phyloP scores from a whole-genome alignment of 1,140 invertebrate species.

The Hycleus cichorii region DNA sequence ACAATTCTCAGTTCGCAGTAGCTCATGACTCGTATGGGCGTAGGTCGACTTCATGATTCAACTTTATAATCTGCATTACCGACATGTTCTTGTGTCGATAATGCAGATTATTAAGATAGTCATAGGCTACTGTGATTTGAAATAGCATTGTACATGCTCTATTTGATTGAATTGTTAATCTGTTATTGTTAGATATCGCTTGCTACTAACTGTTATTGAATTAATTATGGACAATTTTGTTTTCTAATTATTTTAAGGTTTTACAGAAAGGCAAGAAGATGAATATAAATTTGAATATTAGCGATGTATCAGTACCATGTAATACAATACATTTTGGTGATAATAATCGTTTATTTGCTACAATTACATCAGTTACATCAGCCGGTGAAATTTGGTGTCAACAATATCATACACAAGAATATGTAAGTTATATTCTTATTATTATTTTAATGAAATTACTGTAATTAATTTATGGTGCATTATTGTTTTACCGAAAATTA shows the following conservation, averaged over 20 bases:
- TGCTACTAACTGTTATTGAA: slow-evolving; percentile 7
- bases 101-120: no score
- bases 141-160: no score
- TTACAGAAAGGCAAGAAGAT: slow-evolving; percentile 36
- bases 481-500: no score
- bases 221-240: slow-evolving; percentile 1
- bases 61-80: no score
- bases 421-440: slow-evolving; percentile 20
- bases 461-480: no score
- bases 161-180: no score
- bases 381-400: slow-evolving; percentile 38
- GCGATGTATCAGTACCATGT: slow-evolving; percentile 34
- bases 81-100: no score
- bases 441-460: no score
- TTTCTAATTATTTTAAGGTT: slow-evolving; percentile 29
- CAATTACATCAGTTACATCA: slow-evolving; percentile 33
- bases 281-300: slow-evolving; percentile 3
- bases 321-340: slow-evolving; percentile 33
- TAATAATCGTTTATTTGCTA: slow-evolving; percentile 22
- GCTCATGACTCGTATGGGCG: no score
- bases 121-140: no score
- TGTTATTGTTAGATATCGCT: background rate
- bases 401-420: slow-evolving; percentile 30
- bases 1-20: no score
- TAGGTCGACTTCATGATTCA: no score